Base-by-base conservation (phyloP, 2,888 invertebrate species). In the Scotopteryx bipunctaria region DNA sequence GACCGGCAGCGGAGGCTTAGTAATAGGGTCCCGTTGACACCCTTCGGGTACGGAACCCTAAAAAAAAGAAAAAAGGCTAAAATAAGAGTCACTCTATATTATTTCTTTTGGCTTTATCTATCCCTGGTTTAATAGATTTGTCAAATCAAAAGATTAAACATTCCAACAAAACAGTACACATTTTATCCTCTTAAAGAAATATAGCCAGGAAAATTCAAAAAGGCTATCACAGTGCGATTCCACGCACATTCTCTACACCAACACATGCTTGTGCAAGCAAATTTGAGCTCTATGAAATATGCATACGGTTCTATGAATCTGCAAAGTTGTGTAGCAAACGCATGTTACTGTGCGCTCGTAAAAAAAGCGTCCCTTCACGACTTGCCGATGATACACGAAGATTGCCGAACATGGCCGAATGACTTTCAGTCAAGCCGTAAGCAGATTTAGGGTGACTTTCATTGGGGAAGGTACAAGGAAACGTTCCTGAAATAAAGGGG, bases 161-260 rank as follows among this genome's bases (percentile, higher is more conserved):
- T 36, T 19, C 32, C 47, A 47, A 57, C 45, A 53, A 55, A 55
- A 70, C 64, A 67, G 64, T 66, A 68, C 66, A 74, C 73, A 76
- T 73, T 78, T 78, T 78, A 82, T 83, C 74, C 69, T 69, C 73
- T 81, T 71, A 71, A 76, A 76, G 78, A 83, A 78, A 79, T 76
- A 83, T 78, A 81, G 73, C 77, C 76, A 78, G 76, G 79, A 83
- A 81, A 81, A 78, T 76, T 72, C 71, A 70, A 75, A 76, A 81
- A 73, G 73, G 73, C 81, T 77, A 82, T 81, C 78, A 74, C 70
- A 71, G 73, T 76, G 73, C 78, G 71, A 81, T 81, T 84, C 74
- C 67, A 57, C 49, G 62, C 61, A 64, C 62, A 50, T 54, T 56
- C 50, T 47, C 51, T 50, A 52, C 55, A 59, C 55, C 45, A 37